Percentiles rank a stretch among this genome's conserved stretches.
These are phyloP conservation scores for Ricordea florida DNA, from an alignment of 92 coral and sea anemone species.

Conservation along the genomic window DNA sequence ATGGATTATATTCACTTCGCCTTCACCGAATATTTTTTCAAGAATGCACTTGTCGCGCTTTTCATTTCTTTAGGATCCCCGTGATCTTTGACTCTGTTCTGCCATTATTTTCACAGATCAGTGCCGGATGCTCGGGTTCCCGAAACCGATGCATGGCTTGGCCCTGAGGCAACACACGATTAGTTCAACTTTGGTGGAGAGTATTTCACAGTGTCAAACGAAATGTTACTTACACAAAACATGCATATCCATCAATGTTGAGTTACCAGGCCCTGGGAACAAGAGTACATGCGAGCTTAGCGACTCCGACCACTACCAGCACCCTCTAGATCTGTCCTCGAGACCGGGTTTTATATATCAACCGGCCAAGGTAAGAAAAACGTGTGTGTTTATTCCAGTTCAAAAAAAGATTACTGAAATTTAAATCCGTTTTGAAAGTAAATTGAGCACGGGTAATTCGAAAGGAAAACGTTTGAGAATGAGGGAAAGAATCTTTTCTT, in stretches of 20 bases:
- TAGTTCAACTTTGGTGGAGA: neutral
- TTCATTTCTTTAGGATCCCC: no score
- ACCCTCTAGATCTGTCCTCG: neutral
- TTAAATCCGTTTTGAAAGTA: no score
- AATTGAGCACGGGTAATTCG: no score
- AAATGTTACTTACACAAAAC: neutral
- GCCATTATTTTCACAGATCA: no score
- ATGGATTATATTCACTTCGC: no score
- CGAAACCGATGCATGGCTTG: neutral
- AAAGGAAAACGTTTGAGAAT: no score
- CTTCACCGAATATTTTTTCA: no score
- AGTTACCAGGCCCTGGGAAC: neutral
- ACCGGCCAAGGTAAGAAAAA: neutral
- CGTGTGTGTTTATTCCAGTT: neutral
- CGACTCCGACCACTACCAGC: slow-evolving; percentile 20
- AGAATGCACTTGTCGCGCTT: no score
- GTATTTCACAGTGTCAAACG: neutral
- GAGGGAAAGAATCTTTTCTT: no score
- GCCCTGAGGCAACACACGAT: neutral
- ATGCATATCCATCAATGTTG: slow-evolving; percentile 10
- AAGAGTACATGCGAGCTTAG: slow-evolving; percentile 2
- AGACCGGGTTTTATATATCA: slow-evolving; percentile 5
- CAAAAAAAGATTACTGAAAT: no score
- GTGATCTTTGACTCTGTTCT: no score
- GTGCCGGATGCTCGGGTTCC: slow-evolving; percentile 1